Evolutionary conservation across 2,888 invertebrate genomes (phyloP), one percentile per base, ranked within the genome.

Genomic region (Parnassius orleans): DNA sequence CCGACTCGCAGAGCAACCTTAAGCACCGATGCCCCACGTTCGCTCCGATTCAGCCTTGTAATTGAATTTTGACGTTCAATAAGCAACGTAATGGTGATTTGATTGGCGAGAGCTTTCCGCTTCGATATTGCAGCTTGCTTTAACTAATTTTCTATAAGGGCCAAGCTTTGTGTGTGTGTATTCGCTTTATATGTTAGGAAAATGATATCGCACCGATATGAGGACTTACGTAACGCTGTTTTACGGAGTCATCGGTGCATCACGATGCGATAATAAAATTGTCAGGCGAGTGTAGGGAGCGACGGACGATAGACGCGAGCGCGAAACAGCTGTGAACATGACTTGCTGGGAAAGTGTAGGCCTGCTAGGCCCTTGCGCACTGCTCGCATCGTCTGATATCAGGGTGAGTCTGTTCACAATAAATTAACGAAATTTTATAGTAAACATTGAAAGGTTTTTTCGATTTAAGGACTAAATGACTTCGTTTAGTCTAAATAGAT

Each of bases 341-440:
- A 92, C 92, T 82, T 92, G 92, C 83, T 92, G 92, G 92, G 92
- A 92, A 71, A 92, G 86, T 68, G 90, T 92, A 81, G 90, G 92
- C 73, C 84, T 92, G 66, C 84, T 92, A 78, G 92, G 92, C 69
- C 92, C 92, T 68, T 92, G 92, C 78, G 90, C 92, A 75, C 86
- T 92, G 61, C 91, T 92, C 61, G 81, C 91, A 66, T 87, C 91
- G 61, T 86, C 91, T 64, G 90, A 89, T 73, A 80, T 83, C 80
- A 84, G 89, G 88, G 91, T 91, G 87, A 90, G 91, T 91, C 74
- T 58, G 67, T 67, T 64, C 66, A 68, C 70, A 68, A 72, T 69
- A 63, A 62, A 58, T 64, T 53, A 57, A 48, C 66, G 15, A 14
- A n/a, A 14, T 15, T 46, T 46, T 11, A n/a, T 46, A n/a, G 12